Evolutionary conservation across 2,797 vertebrate genomes (phyloP), one percentile per base, ranked within the genome.

Genomic region (Poeciliopsis turneri): DNA sequence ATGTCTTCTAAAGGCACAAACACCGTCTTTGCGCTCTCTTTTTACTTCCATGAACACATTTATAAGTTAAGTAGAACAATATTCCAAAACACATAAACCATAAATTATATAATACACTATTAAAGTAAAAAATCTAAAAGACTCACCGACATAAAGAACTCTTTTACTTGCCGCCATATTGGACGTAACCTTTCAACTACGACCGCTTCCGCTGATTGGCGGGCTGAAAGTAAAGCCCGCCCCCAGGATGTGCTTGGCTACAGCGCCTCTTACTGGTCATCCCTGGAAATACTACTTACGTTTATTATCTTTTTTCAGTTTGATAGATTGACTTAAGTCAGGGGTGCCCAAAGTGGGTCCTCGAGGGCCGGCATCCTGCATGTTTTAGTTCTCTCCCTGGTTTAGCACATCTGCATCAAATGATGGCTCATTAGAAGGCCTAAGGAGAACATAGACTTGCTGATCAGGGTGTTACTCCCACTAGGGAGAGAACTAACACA

Each of bases 111-210:
- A 0, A 9, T 16, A 28, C 23, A 3, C 7, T 7, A 55, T 80
- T 80, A 78, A 5, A 10, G 28, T 0, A 87, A 81, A 84, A 71
- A 71, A 18, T 28, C 39, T 12, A 33, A 0, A 57, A 11, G 78
- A 94, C 97, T 97, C 85, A 99, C 97, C 97, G 64, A 99, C 94
- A 89, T 98, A 99, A 64, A 99, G 84, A 10, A 98, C 97, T 69
- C 97, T 92, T 90, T 99, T 98, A 68, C 87, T 96, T 2, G 97
- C 85, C 18, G 97, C 97, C 97, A 99, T 99, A 4, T 97, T 97
- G 74, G 55, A 84, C 71, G 51, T 89, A 49, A 90, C 85, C 92
- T 74, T 86, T 94, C 86, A 92, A 93, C 94, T 88, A 8, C 91
- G 73, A 92, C 85, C 84, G 70, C 84, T 0, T 51, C 13, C 0